Base-by-base conservation (phyloP, 2,888 invertebrate genomes). In the Amphipyra tragopoginis region DNA sequence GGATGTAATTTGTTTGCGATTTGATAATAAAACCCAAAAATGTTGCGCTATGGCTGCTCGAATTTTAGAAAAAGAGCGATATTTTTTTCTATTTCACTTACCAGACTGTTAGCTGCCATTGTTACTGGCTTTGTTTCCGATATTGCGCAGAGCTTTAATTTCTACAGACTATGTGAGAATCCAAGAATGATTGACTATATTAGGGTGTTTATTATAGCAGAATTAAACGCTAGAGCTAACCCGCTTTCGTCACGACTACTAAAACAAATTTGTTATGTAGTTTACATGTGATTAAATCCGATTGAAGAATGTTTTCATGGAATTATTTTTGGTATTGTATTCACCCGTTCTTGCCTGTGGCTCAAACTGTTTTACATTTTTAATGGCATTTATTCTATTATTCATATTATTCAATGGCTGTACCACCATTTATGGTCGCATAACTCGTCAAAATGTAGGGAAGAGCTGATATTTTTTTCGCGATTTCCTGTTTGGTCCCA, bases 161-260 rank as follows among this genome's bases (percentile, higher is more conserved):
- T 33, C 40, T 33, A 33, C 29, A 42, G 42, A 42, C 14, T 14
- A 4, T 11, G 10, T 14, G 33, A 33, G 14, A 14, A 40, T 21
- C 11, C n/a, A 52, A 34, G 42, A 34, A 34, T 43, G 52, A 21
- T 9, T 11, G 33, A 15, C 11, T 52, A 11, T 52, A n/a, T 43
- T 43, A 0, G 11, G n/a, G 11, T 15, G 15, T 2, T 8, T 33
- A 43, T 15, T 52, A 34, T 52, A 52, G 15, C 34, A 34, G 5
- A 15, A 34, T 52, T 34, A 8, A 5, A n/a, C 8, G 34, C 52
- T 52, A 52, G 52, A 52, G 43, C 33, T 52, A 52, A 52, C 42
- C 43, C 34, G 52, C 40, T 43, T 52, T 52, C 52, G 52, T 43
- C 43, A 52, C 33, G 34, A 6, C 9, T 5, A 52, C 15, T 8